These are phyloP conservation scores for Phenacoccus solenopsis DNA, from an alignment of 1,140 invertebrate species.

Conservation along the genomic window DNA sequence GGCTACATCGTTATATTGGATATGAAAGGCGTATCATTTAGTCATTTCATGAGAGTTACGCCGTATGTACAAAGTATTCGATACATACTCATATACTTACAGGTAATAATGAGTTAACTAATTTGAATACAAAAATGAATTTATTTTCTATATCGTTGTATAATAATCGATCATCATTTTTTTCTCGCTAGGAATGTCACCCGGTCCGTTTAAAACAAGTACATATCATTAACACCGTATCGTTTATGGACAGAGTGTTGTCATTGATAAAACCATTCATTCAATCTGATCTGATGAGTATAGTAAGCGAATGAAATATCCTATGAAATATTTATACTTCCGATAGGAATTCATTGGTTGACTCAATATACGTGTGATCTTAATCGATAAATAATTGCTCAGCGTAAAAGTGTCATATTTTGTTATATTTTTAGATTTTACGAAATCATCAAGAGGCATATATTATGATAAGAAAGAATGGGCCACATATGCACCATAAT, in stretches of 20 bases:
- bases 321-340: too few relatives aligned
- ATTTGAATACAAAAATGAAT: not conserved
- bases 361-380: too few relatives aligned
- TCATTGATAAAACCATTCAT: constrained; percentile 47
- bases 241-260: constrained; percentile 48
- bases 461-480: too few relatives aligned
- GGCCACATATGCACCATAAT: too few relatives aligned
- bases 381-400: too few relatives aligned
- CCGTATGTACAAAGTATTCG: constrained; percentile 40
- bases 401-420: too few relatives aligned
- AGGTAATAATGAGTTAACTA: constrained; percentile 35
- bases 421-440: too few relatives aligned
- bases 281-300: constrained; percentile 46
- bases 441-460: too few relatives aligned
- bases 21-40: constrained; percentile 47
- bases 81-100: constrained; percentile 50
- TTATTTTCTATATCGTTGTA: not conserved
- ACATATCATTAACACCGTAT: constrained; percentile 48
- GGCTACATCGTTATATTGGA: constrained; percentile 51
- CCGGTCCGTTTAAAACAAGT: constrained; percentile 46
- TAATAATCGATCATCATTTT: not conserved
- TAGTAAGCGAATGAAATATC: too few relatives aligned
- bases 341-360: too few relatives aligned
- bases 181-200: constrained; percentile 43
- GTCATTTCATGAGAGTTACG: constrained; percentile 43